Base-by-base conservation (phyloP, 2,888 invertebrate species). In the Hirtodrosophila confusa region DNA sequence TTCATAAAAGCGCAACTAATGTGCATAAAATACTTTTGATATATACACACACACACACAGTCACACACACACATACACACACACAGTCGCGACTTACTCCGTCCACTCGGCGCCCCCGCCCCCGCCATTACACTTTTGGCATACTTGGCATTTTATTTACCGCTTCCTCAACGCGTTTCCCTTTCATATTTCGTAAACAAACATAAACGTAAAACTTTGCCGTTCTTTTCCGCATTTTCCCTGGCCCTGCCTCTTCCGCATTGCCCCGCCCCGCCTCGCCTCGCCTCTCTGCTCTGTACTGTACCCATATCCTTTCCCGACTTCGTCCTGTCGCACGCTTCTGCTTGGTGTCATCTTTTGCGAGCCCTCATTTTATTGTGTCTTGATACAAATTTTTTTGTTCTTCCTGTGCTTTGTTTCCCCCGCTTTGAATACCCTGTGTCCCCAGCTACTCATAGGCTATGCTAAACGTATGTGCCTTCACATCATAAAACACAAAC, bases 1-100 rank as follows among this genome's bases (percentile, higher is more conserved):
- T 84, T 84, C 88, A 84, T 84, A 86, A 88, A 79, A 84, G 84
- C 84, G 83, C 88, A 88, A 88, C 84, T 84, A 84, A 84, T 84
- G 88, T 88, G 88, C 88, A 88, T 86, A 77, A 82, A 85, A 79
- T 87, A 87, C 83, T 73, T 78, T 69, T 84, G 69, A 72, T 76
- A 76, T 56, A 66, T 56, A 66, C 36, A 31, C 47, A 56, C 3
- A 11, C 23, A 57, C 43, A 61, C 37, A 56, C 3, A 11, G 12
- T 54, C 43, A 61, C 37, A 63, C n/a, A 56, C 35, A 37, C 31
- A 62, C 47, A 61, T 36, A 47, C 39, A 27, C 12, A 54, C 37
- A 45, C 40, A 43, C 37, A 49, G 47, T 29, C 27, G 39, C 40
- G 27, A 45, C 48, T 49, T 36, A 36, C 8, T 40, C 36, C 12